Conservation (phyloP, 1,140 invertebrate species). For the Drosophila teissieri region DNA sequence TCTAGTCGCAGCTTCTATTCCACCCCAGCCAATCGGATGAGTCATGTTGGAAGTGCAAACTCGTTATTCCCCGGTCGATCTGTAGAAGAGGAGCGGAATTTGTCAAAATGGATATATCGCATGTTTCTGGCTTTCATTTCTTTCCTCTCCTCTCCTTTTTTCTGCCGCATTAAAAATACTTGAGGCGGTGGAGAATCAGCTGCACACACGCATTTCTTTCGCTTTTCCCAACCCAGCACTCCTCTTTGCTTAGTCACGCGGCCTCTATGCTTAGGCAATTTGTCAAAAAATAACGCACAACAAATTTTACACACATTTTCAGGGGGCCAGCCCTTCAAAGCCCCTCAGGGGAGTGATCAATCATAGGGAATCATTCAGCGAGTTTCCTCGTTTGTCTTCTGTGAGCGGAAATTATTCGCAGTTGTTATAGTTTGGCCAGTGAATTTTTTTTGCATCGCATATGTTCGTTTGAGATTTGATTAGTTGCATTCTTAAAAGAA, state of each 20-base stretch:
- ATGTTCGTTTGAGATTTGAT: too few relatives aligned
- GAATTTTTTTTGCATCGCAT: slow-evolving; percentile 23
- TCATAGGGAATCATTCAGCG: slow-evolving; percentile 53
- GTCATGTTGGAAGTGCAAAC: slow-evolving; percentile 68
- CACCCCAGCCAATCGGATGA: slow-evolving; percentile 48
- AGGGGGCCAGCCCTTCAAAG: slow-evolving; percentile 37
- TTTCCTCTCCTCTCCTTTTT: slow-evolving; percentile 46
- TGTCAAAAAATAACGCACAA: slow-evolving; percentile 65
- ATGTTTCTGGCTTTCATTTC: slow-evolving; percentile 58
- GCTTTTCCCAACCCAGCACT: slow-evolving; percentile 37
- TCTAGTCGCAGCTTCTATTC: slow-evolving; percentile 20
- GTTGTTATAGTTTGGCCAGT: slow-evolving; percentile 68
- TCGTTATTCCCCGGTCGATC: slow-evolving; percentile 52
- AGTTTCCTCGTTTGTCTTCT: slow-evolving; percentile 5
- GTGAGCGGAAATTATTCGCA: slow-evolving; percentile 59
- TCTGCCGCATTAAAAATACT: slow-evolving; percentile 70
- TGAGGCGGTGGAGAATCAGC: slow-evolving; percentile 64
- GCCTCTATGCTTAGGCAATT: slow-evolving; percentile 63
- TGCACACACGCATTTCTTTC: slow-evolving; percentile 63
- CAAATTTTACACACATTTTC: slow-evolving; percentile 50
- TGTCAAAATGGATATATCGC: slow-evolving; percentile 80
- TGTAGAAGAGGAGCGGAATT: slow-evolving; percentile 47
- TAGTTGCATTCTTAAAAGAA: too few relatives aligned
- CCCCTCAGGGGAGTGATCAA: slow-evolving; percentile 80
- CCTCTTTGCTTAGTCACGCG: slow-evolving; percentile 72